Percentiles rank a stretch among this genome's conserved stretches.
Evolutionary conservation across 2,888 invertebrate species (phyloP).

Genomic region (Periphyllus acericola): DNA sequence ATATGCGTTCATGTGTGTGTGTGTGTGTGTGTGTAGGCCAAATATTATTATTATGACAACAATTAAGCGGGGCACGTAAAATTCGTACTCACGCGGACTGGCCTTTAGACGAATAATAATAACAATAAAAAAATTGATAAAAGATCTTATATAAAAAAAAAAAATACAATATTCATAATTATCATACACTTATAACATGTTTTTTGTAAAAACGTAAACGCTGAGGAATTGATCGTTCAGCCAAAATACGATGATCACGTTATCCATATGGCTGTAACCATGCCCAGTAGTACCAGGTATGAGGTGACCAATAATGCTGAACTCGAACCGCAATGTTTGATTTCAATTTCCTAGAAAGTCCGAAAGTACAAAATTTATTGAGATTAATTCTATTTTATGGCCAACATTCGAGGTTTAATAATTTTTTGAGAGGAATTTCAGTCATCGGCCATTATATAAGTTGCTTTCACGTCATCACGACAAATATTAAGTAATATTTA

Average conservation of each 20-base stretch:
- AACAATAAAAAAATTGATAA: slow-evolving; percentile 24
- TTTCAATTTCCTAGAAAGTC: slow-evolving; percentile 74
- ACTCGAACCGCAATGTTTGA: slow-evolving; percentile 73
- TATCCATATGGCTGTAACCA: slow-evolving; percentile 52
- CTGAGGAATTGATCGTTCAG: slow-evolving; percentile 35
- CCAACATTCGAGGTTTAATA: no score
- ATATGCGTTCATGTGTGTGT: background rate
- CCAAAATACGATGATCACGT: slow-evolving; percentile 58
- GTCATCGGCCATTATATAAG: no score
- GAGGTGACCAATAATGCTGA: slow-evolving; percentile 65
- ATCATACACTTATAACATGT: slow-evolving; percentile 37
- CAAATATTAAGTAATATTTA: no score
- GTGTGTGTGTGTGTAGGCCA: background rate
- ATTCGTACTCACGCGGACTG: background rate
- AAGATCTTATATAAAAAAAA: slow-evolving; percentile 1
- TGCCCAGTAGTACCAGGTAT: slow-evolving; percentile 22
- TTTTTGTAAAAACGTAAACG: slow-evolving; percentile 25
- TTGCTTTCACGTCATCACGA: no score
- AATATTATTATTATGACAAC: slow-evolving; percentile 27
- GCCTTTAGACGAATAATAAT: slow-evolving; percentile 17
- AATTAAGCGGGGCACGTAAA: slow-evolving; percentile 12
- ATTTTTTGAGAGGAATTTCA: no score
- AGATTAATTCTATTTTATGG: no score
- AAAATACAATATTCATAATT: slow-evolving; percentile 12
- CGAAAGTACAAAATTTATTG: slow-evolving; percentile 64